Conservation (phyloP, 2,113 vertebrate species). For the Lagopus muta region DNA sequence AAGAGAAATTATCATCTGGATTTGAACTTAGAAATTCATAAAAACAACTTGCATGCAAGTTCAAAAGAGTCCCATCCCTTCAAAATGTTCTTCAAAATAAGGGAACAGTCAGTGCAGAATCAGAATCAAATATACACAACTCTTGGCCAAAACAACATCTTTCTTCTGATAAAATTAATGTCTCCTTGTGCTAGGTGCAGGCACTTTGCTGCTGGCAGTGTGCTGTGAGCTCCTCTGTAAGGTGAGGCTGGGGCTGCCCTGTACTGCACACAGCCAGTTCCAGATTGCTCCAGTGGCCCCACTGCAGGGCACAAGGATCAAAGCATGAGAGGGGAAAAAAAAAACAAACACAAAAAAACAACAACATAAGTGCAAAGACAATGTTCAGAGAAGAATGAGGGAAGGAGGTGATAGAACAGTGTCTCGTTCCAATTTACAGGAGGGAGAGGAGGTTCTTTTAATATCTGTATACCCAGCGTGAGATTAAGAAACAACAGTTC, state of each 20-base stretch:
- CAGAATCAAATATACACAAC: not conserved
- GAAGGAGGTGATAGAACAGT: not conserved
- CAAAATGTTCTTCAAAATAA: not conserved
- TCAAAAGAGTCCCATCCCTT: not conserved
- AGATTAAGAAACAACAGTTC: too few species aligned
- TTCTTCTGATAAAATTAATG: not conserved
- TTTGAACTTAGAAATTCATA: not conserved
- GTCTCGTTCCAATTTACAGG: too few species aligned
- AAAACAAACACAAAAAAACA: not conserved
- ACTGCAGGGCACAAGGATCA: not conserved
- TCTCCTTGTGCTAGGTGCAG: too few species aligned
- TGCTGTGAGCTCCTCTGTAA: not conserved
- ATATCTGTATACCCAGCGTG: too few species aligned
- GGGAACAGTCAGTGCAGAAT: not conserved
- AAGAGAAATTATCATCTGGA: not conserved
- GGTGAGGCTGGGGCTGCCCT: accelerated
- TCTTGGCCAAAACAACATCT: not conserved
- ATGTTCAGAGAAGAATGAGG: not conserved
- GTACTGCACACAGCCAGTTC: not conserved
- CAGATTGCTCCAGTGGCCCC: accelerated
- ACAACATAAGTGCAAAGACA: not conserved
- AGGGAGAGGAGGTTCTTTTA: too few species aligned
- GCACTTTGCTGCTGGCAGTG: not conserved
- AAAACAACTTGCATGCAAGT: not conserved
- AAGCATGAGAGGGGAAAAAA: not conserved